Conservation (phyloP, 2,113 vertebrate species). For the Fregata magnificens region DNA sequence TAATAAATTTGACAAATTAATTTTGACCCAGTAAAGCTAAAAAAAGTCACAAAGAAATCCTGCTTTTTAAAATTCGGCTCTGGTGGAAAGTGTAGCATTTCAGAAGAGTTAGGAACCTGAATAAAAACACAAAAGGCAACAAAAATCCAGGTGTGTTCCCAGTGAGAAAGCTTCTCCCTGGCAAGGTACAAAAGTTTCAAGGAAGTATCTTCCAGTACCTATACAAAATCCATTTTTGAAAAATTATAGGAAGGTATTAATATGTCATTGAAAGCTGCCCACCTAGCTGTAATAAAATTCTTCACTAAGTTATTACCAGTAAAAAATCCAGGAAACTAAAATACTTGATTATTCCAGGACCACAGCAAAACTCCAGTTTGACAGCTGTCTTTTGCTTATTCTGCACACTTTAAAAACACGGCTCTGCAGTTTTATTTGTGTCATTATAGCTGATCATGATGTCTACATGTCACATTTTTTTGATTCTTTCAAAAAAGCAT, state of each 20-base stretch:
- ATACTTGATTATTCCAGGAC: not conserved
- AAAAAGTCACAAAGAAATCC: not conserved
- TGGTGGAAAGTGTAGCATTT: not conserved
- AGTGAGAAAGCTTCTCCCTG: not conserved
- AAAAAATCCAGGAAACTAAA: not conserved
- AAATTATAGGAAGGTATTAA: not conserved
- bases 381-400: not conserved
- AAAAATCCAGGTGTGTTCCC: not conserved
- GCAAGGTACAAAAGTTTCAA: not conserved
- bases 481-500: conserved; percentile 71
- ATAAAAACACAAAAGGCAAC: not conserved
- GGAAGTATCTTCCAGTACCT: not conserved
- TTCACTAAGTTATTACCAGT: not conserved
- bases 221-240: not conserved
- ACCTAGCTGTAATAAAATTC: not conserved
- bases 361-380: not conserved
- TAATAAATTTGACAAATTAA: not conserved
- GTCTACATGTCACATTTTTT: conserved; percentile 51
- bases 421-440: not conserved
- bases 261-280: not conserved
- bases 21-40: not conserved
- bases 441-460: not conserved
- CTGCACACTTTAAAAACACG: not conserved
- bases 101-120: not conserved
- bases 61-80: not conserved